Base-by-base conservation (phyloP, 1,140 invertebrate genomes). In the Pissodes strobi region DNA sequence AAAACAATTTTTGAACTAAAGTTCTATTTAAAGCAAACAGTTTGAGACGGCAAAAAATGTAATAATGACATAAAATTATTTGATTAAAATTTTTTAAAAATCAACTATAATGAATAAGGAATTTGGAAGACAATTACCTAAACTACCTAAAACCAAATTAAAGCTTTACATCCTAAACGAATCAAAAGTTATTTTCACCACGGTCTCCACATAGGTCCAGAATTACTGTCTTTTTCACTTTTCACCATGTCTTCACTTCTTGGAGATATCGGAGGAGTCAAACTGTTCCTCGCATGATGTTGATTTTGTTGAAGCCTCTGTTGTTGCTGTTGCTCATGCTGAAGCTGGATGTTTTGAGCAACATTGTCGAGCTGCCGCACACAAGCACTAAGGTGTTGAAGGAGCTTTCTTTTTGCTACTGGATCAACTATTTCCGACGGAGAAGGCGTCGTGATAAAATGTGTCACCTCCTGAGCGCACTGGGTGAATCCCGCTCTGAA, bases 401-500 rank as follows among this genome's bases (percentile, higher is more conserved):
- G 75, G 2, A 82, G 70, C 37, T 80, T 79, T 38, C 77, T 75
- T 6, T 79, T 75, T 23, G 79, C 73, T 2, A 56, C 52, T 10
- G 78, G 76, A 62, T 81, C 79, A 6, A 80, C 72, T n/a, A 55
- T 48, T 27, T 78, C 75, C 1, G 62, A 52, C 0, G 76, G 74
- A 18, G 49, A 39, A 2, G 74, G 76, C 5, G 74, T 52, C 2
- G 74, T 72, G 10, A 97, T 80, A 74, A 91, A 95, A 61, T 90
- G 88, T 71, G 90, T 92, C 48, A 97, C 93, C 82, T 96, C 93
- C 74, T 90, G 90, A 41, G 93, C 93, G 76, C 93, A 95, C 71
- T 94, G 92, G 65, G 90, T 90, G 80, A 94, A 96, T 39, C 94
- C 94, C 66, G 92, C 89, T 49, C 89, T 84, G 82, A 94, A 96